Conservation (phyloP, 2,113 vertebrate genomes). For the Siniperca knerii region DNA sequence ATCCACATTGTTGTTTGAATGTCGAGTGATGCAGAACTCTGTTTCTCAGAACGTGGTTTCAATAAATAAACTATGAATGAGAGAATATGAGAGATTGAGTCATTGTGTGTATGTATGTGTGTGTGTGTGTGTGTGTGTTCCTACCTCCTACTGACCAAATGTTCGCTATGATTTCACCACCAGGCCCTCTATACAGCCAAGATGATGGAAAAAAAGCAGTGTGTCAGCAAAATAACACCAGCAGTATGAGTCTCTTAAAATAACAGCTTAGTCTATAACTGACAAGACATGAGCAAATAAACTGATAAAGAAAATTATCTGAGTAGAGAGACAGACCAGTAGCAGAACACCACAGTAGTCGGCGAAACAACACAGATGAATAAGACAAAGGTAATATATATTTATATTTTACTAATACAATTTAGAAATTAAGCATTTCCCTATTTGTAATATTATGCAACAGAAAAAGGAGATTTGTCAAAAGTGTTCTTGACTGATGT, state of each 20-base stretch:
- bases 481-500: neutral
- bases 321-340: neutral
- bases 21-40: neutral
- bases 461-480: neutral
- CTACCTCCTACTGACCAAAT: neutral
- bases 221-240: neutral
- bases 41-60: conserved; percentile 84
- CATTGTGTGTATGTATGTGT: neutral
- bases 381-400: too few relatives aligned
- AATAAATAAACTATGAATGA: conserved; percentile 78
- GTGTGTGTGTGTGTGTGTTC: neutral
- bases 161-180: neutral
- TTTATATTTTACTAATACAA: too few relatives aligned
- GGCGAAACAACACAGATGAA: too few relatives aligned
- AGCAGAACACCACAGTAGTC: neutral
- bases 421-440: neutral
- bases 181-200: neutral
- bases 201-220: neutral
- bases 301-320: neutral
- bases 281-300: neutral
- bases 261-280: neutral
- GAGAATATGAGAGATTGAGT: conserved; percentile 68
- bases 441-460: neutral
- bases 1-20: conserved; percentile 86
- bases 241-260: neutral